Percentiles rank a stretch among this genome's conserved stretches.
Conservation (phyloP, 1,140 invertebrate genomes). For the Druon quercuslanigerum region DNA sequence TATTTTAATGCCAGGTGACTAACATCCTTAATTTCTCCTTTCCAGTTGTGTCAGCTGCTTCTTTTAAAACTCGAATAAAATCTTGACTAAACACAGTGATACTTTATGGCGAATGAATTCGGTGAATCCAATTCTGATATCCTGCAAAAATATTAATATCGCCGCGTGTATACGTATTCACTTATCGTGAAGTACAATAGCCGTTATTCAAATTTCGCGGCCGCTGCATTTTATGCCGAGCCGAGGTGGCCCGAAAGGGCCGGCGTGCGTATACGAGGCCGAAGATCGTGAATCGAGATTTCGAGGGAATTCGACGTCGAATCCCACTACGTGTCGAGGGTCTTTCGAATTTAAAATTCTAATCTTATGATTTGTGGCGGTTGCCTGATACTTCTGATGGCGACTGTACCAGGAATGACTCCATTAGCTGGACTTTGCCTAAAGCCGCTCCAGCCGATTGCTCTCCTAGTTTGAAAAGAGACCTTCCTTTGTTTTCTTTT, state of each 20-base stretch:
- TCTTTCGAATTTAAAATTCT: constrained; percentile 73
- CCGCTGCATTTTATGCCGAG: constrained; percentile 61
- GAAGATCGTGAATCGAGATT: constrained; percentile 70
- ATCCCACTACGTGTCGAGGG: constrained; percentile 57
- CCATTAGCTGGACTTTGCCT: constrained; percentile 69
- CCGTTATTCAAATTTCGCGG: constrained; percentile 70
- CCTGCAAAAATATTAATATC: constrained; percentile 31
- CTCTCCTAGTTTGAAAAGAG: constrained; percentile 48
- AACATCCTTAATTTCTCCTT: not conserved
- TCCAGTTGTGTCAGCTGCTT: constrained; percentile 9
- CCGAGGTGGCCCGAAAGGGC: constrained; percentile 49
- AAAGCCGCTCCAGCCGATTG: constrained; percentile 59
- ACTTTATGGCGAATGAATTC: constrained; percentile 19
- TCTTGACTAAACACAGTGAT: constrained; percentile 15
- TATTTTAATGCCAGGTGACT: too few relatives aligned
- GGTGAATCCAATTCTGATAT: constrained; percentile 27
- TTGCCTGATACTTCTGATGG: constrained; percentile 57
- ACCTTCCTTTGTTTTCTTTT: constrained; percentile 53
- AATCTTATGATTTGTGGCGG: constrained; percentile 75
- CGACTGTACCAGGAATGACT: constrained; percentile 70
- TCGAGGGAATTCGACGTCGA: constrained; percentile 64
- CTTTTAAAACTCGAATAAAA: not conserved
- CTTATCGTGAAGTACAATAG: constrained; percentile 62
- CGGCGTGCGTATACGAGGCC: constrained; percentile 50
- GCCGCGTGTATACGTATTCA: constrained; percentile 36